A percentile compares a stretch with the other conserved stretches of the same genome.
Evolutionary conservation across 1,140 invertebrate species (phyloP).

Genomic region (Berghia stephanieae): DNA sequence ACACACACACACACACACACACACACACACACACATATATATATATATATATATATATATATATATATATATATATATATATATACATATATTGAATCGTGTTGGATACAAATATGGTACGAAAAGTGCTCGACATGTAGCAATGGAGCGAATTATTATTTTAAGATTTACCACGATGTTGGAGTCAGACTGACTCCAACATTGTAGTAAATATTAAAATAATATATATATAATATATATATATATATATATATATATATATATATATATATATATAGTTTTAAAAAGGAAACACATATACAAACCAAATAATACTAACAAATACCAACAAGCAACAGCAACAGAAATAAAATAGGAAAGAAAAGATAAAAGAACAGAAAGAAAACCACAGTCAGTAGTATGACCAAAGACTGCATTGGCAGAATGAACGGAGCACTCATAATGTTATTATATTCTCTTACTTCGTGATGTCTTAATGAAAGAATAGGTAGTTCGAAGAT

Average conservation of each 20-base stretch:
- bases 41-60: slow-evolving; percentile 20
- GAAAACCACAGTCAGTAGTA: too few relatives aligned
- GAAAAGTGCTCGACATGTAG: neutral
- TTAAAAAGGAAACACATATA: too few relatives aligned
- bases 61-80: slow-evolving; percentile 16
- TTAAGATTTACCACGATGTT: neutral
- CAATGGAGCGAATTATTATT: neutral
- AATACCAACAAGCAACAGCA: too few relatives aligned
- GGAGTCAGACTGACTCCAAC: neutral
- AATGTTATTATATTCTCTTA: too few relatives aligned
- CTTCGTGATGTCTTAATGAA: too few relatives aligned
- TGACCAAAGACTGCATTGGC: too few relatives aligned
- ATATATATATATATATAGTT: neutral
- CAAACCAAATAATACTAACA: too few relatives aligned
- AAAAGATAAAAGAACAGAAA: too few relatives aligned
- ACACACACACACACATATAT: slow-evolving; percentile 6
- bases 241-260: neutral
- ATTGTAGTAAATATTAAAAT: neutral
- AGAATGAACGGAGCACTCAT: too few relatives aligned
- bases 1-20: too few relatives aligned
- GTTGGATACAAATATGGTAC: neutral
- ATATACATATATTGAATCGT: slow-evolving; percentile 12
- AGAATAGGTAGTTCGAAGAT: too few relatives aligned
- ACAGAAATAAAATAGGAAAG: too few relatives aligned
- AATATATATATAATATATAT: neutral